Conservation (phyloP, 2,888 invertebrate genomes). For the Papilio gigon region DNA sequence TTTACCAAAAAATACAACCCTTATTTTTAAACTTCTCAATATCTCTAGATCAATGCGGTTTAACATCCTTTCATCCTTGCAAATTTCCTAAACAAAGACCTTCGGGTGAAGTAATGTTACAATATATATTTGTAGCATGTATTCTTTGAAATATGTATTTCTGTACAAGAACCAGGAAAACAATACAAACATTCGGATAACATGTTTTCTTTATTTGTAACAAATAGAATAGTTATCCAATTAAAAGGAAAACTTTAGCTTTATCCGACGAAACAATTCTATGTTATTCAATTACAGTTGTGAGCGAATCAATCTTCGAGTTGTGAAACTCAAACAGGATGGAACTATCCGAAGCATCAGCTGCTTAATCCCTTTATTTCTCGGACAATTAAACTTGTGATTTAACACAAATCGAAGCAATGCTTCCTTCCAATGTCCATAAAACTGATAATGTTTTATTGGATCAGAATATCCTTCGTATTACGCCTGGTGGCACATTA, state of each 20-base stretch:
- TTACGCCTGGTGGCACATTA: constrained; percentile 43
- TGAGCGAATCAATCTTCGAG: constrained; percentile 41
- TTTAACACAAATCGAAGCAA: constrained; percentile 77
- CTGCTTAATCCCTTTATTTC: constrained; percentile 79
- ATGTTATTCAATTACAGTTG: constrained; percentile 30
- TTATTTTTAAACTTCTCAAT: too few relatives aligned
- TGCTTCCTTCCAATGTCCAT: constrained; percentile 45
- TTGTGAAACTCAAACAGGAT: constrained; percentile 47
- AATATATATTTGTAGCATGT: too few relatives aligned
- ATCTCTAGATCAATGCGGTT: too few relatives aligned
- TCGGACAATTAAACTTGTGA: constrained; percentile 78
- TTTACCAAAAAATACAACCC: too few relatives aligned
- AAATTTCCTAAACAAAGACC: too few relatives aligned
- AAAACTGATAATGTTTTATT: constrained; percentile 49
- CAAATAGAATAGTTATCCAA: not conserved
- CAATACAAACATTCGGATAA: too few relatives aligned
- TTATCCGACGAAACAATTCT: not conserved
- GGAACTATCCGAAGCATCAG: constrained; percentile 53
- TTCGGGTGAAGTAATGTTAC: too few relatives aligned
- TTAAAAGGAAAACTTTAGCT: not conserved
- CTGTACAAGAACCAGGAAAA: too few relatives aligned
- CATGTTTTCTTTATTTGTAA: too few relatives aligned
- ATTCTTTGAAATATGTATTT: too few relatives aligned
- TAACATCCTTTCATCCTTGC: too few relatives aligned
- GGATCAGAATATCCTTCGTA: constrained; percentile 42